Base-by-base conservation (phyloP, 2,797 vertebrate genomes). In the Setipinna tenuifilis region DNA sequence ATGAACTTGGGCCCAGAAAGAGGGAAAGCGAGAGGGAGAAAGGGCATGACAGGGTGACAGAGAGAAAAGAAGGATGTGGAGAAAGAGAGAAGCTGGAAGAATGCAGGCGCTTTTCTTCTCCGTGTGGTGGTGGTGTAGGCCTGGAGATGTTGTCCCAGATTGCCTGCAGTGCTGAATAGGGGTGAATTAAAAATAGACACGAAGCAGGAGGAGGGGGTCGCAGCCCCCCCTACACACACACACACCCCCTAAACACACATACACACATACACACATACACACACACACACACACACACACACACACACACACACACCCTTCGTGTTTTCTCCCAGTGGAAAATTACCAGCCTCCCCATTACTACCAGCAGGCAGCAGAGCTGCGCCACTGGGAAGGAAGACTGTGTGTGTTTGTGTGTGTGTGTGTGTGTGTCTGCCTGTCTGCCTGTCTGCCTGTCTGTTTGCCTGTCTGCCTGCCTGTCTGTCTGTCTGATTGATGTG, bases 271-370 rank as follows among this genome's bases (percentile, higher is more conserved):
- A 71, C 85, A 91, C 84, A 89, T 85, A 86, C 81, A 62, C 83
- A 0, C n/a, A 81, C 85, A 83, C 83, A 89, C 85, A 90, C 83
- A 85, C 91, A 90, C 82, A 83, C 85, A 90, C 87, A 65, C 82
- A 85, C 89, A 87, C 86, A 78, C 46, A 48, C 46, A 48, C 4
- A 3, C 46, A 4, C 46, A 4, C 4, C 10, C 3, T 48, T 48
- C 46, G 10, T 48, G 46, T 48, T 3, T 48, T 4, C 10, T 48
- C 90, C 61, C 80, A 90, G 87, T 91, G 92, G 92, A 94, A 93
- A 94, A 93, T 82, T 90, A 93, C 91, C 41, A 89, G 87, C 86
- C 10, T 91, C 86, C 90, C 65, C 57, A 41, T 86, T 83, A 86
- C 48, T 87, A 57, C 68, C 6, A 71, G 85, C 48, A 82, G 50